Conservation (phyloP, 2,113 vertebrate genomes). For the Antidorcas marsupialis region DNA sequence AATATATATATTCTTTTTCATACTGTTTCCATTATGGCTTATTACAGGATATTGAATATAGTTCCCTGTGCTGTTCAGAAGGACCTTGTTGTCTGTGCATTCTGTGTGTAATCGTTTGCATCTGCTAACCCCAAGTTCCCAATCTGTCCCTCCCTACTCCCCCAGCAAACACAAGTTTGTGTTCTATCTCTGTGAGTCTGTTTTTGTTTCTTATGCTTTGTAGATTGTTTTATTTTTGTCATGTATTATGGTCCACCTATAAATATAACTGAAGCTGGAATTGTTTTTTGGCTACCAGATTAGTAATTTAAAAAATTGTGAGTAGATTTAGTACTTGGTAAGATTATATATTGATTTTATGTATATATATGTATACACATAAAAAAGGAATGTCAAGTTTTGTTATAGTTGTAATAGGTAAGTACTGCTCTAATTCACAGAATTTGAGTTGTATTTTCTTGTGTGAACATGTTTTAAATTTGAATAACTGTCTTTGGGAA, state of each 20-base stretch:
- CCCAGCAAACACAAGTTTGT: not conserved
- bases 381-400: slow-evolving; percentile 50
- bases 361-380: not conserved
- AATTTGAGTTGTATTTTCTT: slow-evolving; percentile 60
- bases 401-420: slow-evolving; percentile 64
- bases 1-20: not conserved
- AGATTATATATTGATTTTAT: slow-evolving; percentile 25
- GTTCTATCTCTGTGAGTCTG: not conserved
- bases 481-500: slow-evolving; percentile 57
- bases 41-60: not conserved
- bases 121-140: not conserved
- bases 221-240: not conserved
- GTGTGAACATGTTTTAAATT: slow-evolving; percentile 65
- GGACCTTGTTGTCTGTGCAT: not conserved
- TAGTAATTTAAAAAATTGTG: not conserved
- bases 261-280: slow-evolving; percentile 24
- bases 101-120: not conserved
- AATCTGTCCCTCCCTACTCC: not conserved
- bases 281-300: slow-evolving; percentile 35
- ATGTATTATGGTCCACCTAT: not conserved
- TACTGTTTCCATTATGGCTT: not conserved
- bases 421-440: slow-evolving; percentile 66
- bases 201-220: not conserved
- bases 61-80: not conserved
- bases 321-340: slow-evolving; percentile 49